Evolutionary conservation across 1,140 invertebrate genomes (phyloP), one percentile per base, ranked within the genome.

Genomic region (Leptinotarsa undecemlineata): DNA sequence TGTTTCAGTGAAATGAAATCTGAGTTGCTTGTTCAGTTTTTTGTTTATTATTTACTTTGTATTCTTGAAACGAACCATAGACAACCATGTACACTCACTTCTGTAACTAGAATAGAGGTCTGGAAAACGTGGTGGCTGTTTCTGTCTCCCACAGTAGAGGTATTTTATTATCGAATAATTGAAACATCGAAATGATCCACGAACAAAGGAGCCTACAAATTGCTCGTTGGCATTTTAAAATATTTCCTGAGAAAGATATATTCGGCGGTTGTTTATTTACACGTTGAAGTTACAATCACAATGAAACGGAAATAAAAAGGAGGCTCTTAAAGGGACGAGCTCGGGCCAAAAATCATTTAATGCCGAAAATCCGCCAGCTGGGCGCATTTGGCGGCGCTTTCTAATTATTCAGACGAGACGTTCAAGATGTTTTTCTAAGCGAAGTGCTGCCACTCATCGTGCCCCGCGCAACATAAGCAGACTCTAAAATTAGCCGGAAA

Each of bases 341-440:
- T 15, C 51, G 15, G 51, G n/a, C 51, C 51, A 57, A 17, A 57
- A 19, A 57, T 19, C 51, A 57, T 57, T 57, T 57, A 57, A 57
- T 57, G 51, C 51, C 15, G n/a, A 57, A 57, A 57, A 67, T 17
- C 60, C 26, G 77, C 78, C 79, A 80, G 79, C 76, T 80, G 79
- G 70, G 57, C 74, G 74, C 79, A 80, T 80, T 76, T 80, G 74
- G 69, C 76, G 72, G 74, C 57, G 62, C 48, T 62, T 60, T 72
- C 71, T 72, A 72, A 72, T 72, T 72, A 72, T 72, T 72, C 51
- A 60, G 48, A 13, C 19, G 26, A 67, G 79, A 80, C 73, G 76
- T 80, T 73, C 72, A 42, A 76, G 79, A 77, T 80, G 79, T 80
- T 80, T 80, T 70, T 80, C 76, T 77, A 76, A 78, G 75, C 67